Evolutionary conservation across 2,888 invertebrate genomes (phyloP).

Genomic region (Diarsia rubi): DNA sequence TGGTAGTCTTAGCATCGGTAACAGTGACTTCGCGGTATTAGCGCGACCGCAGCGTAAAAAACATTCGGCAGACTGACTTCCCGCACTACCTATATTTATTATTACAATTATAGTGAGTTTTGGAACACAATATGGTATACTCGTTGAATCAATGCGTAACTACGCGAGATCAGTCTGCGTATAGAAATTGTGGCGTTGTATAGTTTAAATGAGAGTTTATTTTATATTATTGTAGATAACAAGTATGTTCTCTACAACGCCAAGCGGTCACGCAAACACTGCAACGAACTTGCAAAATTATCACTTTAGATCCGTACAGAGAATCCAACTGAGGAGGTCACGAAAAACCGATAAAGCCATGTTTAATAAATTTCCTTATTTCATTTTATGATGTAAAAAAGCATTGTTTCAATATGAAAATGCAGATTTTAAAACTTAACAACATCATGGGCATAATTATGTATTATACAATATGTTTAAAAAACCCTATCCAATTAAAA

Average conservation of each 20-base stretch:
- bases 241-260: background rate
- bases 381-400: background rate
- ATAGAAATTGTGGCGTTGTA: background rate
- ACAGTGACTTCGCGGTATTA: background rate
- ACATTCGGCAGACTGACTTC: background rate
- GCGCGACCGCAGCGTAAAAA: background rate
- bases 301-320: constrained; percentile 12
- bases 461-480: background rate
- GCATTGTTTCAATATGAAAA: background rate
- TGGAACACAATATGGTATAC: background rate
- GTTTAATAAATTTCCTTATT: background rate
- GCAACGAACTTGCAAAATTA: constrained; percentile 5
- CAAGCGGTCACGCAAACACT: background rate
- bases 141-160: background rate
- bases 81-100: background rate
- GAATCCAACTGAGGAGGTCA: constrained; percentile 16
- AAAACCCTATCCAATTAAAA: too few relatives aligned
- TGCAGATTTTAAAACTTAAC: background rate
- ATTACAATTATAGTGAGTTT: background rate
- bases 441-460: background rate
- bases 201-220: background rate
- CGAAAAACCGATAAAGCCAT: constrained; percentile 21
- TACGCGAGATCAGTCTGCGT: constrained; percentile 15
- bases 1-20: background rate
- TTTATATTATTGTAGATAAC: too few relatives aligned